phyloP scores from a whole-genome alignment of 1,140 invertebrate species.

The Leptoteleia sp. region DNA sequence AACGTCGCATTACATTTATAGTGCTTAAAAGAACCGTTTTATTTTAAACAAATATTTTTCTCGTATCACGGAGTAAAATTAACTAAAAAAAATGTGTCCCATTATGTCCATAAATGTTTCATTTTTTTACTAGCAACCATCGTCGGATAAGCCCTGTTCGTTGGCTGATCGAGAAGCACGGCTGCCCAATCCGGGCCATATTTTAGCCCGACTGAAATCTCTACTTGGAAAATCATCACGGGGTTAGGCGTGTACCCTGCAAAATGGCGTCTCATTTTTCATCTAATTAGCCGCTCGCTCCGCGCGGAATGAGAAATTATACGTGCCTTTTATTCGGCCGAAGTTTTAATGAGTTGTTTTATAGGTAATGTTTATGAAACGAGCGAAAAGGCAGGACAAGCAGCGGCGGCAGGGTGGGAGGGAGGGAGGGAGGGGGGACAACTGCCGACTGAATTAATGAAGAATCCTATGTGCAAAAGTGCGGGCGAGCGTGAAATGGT shows the following conservation, averaged over 20 bases:
- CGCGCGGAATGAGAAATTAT: slow-evolving; percentile 54
- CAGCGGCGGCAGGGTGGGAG: neutral
- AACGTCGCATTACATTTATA: too few species aligned
- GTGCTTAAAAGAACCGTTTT: too few species aligned
- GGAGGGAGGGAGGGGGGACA: too few species aligned
- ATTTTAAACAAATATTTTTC: too few species aligned
- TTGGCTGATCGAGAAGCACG: too few species aligned
- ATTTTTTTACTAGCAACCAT: too few species aligned
- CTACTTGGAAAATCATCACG: slow-evolving; percentile 35
- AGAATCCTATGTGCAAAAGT: slow-evolving; percentile 30
- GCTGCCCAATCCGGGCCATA: too few species aligned
- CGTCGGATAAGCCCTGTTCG: too few species aligned
- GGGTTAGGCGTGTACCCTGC: slow-evolving; percentile 28
- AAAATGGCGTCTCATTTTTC: slow-evolving; percentile 43
- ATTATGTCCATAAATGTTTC: too few species aligned
- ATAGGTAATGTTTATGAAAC: slow-evolving; percentile 56
- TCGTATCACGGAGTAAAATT: too few species aligned
- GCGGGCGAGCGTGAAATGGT: slow-evolving; percentile 35
- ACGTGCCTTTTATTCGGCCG: slow-evolving; percentile 46
- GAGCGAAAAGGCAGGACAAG: slow-evolving; percentile 33
- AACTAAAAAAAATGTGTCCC: too few species aligned
- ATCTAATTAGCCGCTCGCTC: slow-evolving; percentile 41
- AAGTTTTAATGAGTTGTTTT: slow-evolving; percentile 54
- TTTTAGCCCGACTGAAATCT: too few species aligned
- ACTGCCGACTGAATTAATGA: slow-evolving; percentile 36